Percentiles rank a stretch among this genome's conserved stretches.
Evolutionary conservation across 35 echinoderm and acorn worm species (phyloP).

Genomic region (Strongylocentrotus purpuratus): DNA sequence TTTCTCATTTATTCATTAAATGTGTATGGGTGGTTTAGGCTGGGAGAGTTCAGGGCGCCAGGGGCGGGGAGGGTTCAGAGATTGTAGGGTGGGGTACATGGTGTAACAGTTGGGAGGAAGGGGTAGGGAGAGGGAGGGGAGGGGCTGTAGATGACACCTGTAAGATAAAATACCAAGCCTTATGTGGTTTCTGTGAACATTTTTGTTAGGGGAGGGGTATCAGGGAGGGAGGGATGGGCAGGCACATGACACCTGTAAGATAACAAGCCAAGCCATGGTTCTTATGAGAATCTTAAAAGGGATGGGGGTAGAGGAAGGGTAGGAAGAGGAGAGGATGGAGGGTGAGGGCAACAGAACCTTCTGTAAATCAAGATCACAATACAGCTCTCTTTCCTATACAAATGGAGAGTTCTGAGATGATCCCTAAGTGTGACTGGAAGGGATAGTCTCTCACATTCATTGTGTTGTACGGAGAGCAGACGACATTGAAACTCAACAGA

Average conservation of each 20-base stretch:
- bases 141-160: too few species aligned
- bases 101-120: neutral
- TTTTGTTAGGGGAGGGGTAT: too few species aligned
- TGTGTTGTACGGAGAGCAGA: neutral
- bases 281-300: neutral
- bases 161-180: too few species aligned
- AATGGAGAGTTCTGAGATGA: neutral
- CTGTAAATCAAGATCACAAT: too few species aligned
- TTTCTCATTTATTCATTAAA: constrained; percentile 14
- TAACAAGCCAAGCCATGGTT: too few species aligned
- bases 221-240: too few species aligned
- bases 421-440: neutral
- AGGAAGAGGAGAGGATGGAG: neutral
- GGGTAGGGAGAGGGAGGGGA: neutral
- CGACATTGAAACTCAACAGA: neutral
- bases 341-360: neutral
- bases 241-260: too few species aligned
- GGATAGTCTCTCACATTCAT: neutral
- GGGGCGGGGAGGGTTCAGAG: neutral
- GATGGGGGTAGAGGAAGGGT: neutral
- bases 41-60: neutral
- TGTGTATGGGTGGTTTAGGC: neutral
- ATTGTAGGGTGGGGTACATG: too few species aligned
- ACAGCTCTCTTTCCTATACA: too few species aligned
- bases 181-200: too few species aligned